Conservation (phyloP, 2,797 vertebrate genomes). For the Oreonectes daqikongensis region DNA sequence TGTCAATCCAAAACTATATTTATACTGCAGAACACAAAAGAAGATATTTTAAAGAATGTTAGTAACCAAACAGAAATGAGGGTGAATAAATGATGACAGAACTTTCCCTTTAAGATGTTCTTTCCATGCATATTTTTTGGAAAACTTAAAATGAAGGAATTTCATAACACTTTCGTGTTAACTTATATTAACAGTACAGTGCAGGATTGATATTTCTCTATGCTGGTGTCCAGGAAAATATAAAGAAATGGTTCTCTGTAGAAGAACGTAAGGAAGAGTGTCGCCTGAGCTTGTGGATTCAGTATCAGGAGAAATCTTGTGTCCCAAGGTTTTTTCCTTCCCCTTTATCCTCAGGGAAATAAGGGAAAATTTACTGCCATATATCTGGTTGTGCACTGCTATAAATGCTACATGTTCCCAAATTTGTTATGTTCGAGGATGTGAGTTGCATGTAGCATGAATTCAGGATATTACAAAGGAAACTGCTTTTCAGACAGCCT, state of each 20-base stretch:
- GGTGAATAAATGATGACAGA: too few species aligned
- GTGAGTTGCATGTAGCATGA: constrained; percentile 28
- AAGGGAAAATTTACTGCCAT: constrained; percentile 23
- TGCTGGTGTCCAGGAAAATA: constrained; percentile 44
- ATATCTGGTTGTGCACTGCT: not conserved
- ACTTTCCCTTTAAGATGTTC: not conserved
- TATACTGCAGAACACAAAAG: too few species aligned
- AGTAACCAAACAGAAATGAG: too few species aligned
- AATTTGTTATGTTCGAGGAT: constrained; percentile 37
- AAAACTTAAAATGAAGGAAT: too few species aligned
- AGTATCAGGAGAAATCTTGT: too few species aligned
- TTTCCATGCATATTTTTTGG: not conserved
- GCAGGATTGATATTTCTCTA: not conserved
- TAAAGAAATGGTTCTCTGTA: constrained; percentile 46
- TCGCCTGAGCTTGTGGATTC: constrained; percentile 16
- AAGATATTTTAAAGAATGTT: too few species aligned
- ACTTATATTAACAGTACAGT: not conserved
- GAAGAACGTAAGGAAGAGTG: constrained; percentile 39
- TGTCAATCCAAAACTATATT: too few species aligned
- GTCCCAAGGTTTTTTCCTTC: constrained; percentile 12
- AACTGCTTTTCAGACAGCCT: constrained; percentile 64
- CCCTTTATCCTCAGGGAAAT: constrained; percentile 30
- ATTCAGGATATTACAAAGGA: constrained; percentile 67
- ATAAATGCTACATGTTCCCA: not conserved
- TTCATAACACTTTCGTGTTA: too few species aligned